phyloP scores from a whole-genome alignment of 2,888 invertebrate species.

The Microctonus hyperodae region DNA sequence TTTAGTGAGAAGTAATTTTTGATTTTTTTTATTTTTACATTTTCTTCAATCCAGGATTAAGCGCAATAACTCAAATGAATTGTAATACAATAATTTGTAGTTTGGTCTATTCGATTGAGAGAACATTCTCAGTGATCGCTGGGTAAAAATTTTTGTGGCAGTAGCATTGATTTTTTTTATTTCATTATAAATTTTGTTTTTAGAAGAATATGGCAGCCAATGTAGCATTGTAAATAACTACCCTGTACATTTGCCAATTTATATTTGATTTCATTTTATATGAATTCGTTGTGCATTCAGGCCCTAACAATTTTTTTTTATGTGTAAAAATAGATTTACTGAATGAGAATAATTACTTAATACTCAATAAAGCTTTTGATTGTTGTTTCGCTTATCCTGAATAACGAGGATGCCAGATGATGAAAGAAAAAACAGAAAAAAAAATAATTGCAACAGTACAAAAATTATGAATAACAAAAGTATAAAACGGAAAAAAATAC shows the following conservation, averaged over 20 bases:
- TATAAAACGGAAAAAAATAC: not conserved
- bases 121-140: not conserved
- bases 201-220: slow-evolving; percentile 17
- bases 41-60: slow-evolving; percentile 8
- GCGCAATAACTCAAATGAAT: not conserved
- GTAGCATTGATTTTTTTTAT: slow-evolving; percentile 6
- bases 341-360: not conserved
- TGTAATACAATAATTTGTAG: not conserved
- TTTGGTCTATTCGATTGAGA: not conserved
- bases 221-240: slow-evolving; percentile 27
- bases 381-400: not conserved
- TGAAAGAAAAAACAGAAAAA: not conserved
- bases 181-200: slow-evolving; percentile 6
- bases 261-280: slow-evolving; percentile 25
- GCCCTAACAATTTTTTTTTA: not conserved
- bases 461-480: slow-evolving; percentile 8
- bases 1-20: slow-evolving; percentile 8
- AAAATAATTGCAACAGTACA: not conserved
- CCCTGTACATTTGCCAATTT: slow-evolving; percentile 28
- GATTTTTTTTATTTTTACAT: not conserved
- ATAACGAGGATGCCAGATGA: not conserved
- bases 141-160: slow-evolving; percentile 3
- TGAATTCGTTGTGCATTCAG: slow-evolving; percentile 11
- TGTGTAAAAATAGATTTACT: not conserved
- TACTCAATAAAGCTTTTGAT: not conserved